These are phyloP conservation scores for Dromococcyx pavoninus DNA, from an alignment of 2,797 vertebrate genomes.

Conservation along the genomic window DNA sequence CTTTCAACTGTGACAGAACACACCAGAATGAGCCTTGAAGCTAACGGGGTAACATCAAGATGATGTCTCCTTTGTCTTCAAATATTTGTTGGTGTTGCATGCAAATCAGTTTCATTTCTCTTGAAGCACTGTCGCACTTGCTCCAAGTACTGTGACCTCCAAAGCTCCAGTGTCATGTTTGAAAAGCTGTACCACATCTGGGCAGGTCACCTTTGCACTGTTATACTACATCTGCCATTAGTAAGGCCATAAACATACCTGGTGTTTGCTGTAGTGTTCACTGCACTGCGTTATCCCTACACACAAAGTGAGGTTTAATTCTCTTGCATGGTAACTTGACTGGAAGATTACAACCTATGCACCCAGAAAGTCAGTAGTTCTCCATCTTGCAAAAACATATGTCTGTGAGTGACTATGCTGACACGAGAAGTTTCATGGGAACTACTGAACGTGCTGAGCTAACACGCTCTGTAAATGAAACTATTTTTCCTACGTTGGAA, in stretches of 20 bases:
- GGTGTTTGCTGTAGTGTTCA: neutral
- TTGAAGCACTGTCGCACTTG: neutral
- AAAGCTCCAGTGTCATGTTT: neutral
- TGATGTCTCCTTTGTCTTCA: neutral
- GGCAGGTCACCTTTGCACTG: neutral
- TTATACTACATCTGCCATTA: neutral
- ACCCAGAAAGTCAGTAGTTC: neutral
- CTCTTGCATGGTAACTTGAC: neutral
- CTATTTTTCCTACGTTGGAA: neutral
- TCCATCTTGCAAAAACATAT: neutral
- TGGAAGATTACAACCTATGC: neutral
- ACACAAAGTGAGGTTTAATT: neutral
- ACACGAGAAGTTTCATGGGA: no score
- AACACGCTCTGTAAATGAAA: neutral
- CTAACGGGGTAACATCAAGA: neutral
- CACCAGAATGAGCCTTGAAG: neutral
- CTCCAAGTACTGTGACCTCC: neutral
- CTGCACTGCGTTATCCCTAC: neutral
- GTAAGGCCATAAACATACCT: neutral
- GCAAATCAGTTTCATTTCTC: neutral
- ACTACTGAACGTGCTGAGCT: no score
- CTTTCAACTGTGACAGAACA: neutral
- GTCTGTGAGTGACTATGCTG: no score
- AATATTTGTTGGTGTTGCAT: neutral
- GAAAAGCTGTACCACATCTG: neutral